These are phyloP conservation scores for Drepana falcataria DNA, from an alignment of 2,888 invertebrate species.

Conservation along the genomic window DNA sequence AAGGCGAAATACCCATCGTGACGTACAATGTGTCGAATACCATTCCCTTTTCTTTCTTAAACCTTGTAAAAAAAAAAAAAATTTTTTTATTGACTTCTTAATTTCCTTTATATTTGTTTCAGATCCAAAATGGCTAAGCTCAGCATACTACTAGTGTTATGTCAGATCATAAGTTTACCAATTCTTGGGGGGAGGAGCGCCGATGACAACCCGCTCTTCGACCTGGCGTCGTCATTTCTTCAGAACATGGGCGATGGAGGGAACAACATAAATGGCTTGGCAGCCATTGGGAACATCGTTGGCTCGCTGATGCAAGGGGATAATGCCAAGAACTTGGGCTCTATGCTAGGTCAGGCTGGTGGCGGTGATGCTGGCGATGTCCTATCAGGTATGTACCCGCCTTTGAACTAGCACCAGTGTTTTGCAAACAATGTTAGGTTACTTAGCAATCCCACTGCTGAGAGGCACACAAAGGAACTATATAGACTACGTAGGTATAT, in stretches of 20 bases:
- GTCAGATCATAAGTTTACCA: constrained; percentile 40
- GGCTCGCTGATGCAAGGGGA: constrained; percentile 84
- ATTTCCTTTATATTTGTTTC: no score
- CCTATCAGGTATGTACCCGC: constrained; percentile 52
- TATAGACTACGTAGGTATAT: no score
- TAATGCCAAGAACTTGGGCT: constrained; percentile 76
- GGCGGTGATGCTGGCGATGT: constrained; percentile 63
- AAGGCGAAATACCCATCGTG: no score
- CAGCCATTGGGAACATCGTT: constrained; percentile 82
- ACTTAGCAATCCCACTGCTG: no score
- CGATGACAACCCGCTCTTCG: constrained; percentile 80
- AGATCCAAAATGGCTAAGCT: constrained; percentile 42
- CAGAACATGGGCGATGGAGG: constrained; percentile 77
- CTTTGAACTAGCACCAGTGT: no score
- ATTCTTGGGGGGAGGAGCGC: constrained; percentile 47
- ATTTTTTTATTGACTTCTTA: no score
- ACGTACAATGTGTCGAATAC: no score
- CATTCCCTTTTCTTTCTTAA: no score
- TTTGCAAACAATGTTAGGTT: no score
- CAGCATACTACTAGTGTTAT: constrained; percentile 30
- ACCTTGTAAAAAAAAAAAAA: no score
- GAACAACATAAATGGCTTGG: constrained; percentile 59
- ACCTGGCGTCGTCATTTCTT: constrained; percentile 83
- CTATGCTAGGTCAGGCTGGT: constrained; percentile 53
- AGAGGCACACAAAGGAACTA: no score